Percentiles rank a stretch among this genome's conserved stretches.
Evolutionary conservation across 2,113 vertebrate species (phyloP).

Genomic region (Tympanuchus pallidicinctus): DNA sequence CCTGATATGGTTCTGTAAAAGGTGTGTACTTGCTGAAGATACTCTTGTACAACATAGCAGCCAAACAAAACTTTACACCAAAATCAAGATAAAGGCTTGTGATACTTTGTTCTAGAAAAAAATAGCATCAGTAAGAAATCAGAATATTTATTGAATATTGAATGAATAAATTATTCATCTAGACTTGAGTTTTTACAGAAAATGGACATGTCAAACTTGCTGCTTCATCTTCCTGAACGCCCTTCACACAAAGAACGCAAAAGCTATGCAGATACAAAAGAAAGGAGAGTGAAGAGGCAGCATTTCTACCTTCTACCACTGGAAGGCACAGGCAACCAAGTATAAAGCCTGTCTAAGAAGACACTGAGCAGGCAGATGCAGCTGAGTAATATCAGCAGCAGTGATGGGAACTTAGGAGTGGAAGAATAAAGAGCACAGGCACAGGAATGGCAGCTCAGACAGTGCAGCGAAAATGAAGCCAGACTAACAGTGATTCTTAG

Average conservation of each 20-base stretch:
- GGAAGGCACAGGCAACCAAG: fast-evolving
- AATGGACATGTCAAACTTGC: not conserved
- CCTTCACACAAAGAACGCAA: not conserved
- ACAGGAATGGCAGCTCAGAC: not conserved
- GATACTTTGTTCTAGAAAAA: not conserved
- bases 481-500: too few species aligned
- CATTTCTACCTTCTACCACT: not conserved
- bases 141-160: not conserved
- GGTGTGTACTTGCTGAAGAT: not conserved
- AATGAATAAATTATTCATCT: not conserved
- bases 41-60: not conserved
- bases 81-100: not conserved
- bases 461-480: fast-evolving
- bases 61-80: fast-evolving
- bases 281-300: not conserved
- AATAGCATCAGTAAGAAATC: not conserved
- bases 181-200: not conserved
- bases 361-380: not conserved
- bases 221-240: not conserved
- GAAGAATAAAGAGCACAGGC: not conserved
- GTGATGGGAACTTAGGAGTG: not conserved
- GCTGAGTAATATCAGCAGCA: not conserved
- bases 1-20: not conserved
- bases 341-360: fast-evolving
- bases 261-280: not conserved